Evolutionary conservation across 2,797 vertebrate genomes (phyloP).

Genomic region (Danio kyathit): DNA sequence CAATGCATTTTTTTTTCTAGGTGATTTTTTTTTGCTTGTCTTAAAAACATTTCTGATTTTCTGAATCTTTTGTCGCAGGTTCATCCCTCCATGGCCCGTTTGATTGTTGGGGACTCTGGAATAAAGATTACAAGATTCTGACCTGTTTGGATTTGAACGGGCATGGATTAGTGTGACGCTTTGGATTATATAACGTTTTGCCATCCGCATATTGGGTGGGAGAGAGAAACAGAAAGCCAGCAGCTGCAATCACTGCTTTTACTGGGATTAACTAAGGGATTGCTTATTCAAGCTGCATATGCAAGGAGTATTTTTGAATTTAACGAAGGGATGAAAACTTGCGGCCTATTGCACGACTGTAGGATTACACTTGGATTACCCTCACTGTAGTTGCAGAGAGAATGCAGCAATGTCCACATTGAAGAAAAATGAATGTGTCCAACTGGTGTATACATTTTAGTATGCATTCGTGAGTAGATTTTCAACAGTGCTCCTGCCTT

Average conservation of each 20-base stretch:
- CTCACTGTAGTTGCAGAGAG: constrained; percentile 66
- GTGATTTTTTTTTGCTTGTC: too few species aligned
- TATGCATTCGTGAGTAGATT: constrained; percentile 75
- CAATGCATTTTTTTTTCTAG: not conserved
- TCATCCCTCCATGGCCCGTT: constrained; percentile 81
- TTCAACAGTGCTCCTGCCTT: constrained; percentile 76
- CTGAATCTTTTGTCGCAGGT: constrained; percentile 67
- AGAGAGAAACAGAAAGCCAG: constrained; percentile 62
- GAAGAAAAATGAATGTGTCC: constrained; percentile 74
- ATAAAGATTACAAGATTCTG: constrained; percentile 82
- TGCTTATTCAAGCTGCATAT: constrained; percentile 69
- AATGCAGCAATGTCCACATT: constrained; percentile 69
- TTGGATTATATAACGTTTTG: constrained; percentile 70
- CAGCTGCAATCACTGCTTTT: constrained; percentile 71
- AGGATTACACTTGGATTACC: constrained; percentile 68
- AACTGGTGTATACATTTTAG: constrained; percentile 72
- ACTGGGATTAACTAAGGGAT: constrained; percentile 75
- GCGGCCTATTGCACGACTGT: constrained; percentile 75
- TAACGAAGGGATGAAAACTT: constrained; percentile 74
- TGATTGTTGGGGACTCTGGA: constrained; percentile 82
- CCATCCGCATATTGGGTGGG: constrained; percentile 57
- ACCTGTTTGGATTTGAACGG: constrained; percentile 67
- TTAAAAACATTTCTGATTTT: not conserved
- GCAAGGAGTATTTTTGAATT: constrained; percentile 70
- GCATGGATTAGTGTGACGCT: constrained; percentile 45